A percentile compares a stretch with the other conserved stretches of the same genome.
phyloP scores from a whole-genome alignment of 35 echinoderm and acorn worm genomes.

The Hemicentrotus pulcherrimus region DNA sequence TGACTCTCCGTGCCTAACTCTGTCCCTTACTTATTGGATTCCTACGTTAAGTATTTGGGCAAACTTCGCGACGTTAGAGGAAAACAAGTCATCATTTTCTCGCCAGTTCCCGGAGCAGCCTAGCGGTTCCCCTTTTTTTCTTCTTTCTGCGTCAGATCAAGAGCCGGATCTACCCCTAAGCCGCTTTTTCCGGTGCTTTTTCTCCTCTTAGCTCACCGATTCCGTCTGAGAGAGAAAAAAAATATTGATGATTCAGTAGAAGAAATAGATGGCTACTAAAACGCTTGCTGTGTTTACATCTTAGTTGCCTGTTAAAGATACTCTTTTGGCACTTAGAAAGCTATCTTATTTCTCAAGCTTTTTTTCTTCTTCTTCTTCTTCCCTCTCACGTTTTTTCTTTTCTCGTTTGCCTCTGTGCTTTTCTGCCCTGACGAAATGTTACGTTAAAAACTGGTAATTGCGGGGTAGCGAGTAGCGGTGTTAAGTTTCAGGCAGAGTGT shows the following conservation, averaged over 20 bases:
- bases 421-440: neutral
- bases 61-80: neutral
- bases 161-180: neutral
- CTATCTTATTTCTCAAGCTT: conserved; percentile 30
- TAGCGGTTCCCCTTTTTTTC: neutral
- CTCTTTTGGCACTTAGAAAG: conserved; percentile 19
- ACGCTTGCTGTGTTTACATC: neutral
- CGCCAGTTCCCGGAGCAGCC: neutral
- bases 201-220: neutral
- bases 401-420: neutral
- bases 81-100: conserved; percentile 12
- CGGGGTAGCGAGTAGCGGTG: neutral
- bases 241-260: neutral
- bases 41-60: conserved; percentile 38
- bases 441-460: conserved; percentile 39
- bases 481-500: neutral
- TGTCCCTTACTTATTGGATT: conserved; percentile 27
- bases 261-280: neutral
- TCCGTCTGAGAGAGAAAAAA: neutral
- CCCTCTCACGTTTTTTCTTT: neutral
- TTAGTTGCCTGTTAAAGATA: neutral
- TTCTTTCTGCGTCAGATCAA: neutral
- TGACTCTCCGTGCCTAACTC: conserved; percentile 37
- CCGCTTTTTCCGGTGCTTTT: conserved; percentile 27
- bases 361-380: neutral